Percentiles rank a stretch among this genome's conserved stretches.
These are phyloP conservation scores for Oryzias javanicus DNA, from an alignment of 2,113 vertebrate genomes.

Conservation along the genomic window DNA sequence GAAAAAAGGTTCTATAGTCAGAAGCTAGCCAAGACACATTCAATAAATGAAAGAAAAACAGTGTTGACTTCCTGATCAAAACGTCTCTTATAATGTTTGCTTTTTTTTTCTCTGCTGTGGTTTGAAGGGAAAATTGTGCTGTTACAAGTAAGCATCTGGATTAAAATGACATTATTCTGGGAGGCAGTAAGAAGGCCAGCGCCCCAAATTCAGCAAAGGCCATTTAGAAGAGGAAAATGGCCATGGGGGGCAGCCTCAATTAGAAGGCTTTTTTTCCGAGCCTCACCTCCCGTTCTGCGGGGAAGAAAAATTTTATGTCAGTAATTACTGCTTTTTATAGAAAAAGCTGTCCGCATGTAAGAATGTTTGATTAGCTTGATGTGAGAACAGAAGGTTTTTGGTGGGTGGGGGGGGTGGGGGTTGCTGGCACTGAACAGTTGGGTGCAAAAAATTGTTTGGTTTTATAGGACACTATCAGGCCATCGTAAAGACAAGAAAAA, in stretches of 20 bases:
- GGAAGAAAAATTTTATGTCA: conserved; percentile 53
- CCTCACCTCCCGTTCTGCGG: conserved; percentile 41
- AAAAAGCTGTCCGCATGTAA: conserved; percentile 32
- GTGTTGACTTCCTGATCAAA: no score
- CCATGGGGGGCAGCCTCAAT: conserved; percentile 52
- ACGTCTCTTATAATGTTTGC: not conserved
- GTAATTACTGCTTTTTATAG: conserved; percentile 70
- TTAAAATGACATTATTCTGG: conserved; percentile 29
- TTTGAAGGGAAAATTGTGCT: conserved; percentile 8
- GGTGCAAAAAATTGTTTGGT: conserved; percentile 29
- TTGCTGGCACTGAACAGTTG: conserved; percentile 17
- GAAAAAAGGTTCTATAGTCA: conserved; percentile 1
- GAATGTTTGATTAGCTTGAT: conserved; percentile 57
- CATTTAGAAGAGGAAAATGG: conserved; percentile 35
- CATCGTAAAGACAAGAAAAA: conserved; percentile 40
- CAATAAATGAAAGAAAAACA: not conserved
- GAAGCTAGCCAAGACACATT: not conserved
- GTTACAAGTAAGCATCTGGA: conserved; percentile 28
- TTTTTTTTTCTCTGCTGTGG: conserved; percentile 22
- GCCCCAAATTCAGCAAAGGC: conserved; percentile 38
- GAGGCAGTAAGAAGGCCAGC: conserved; percentile 27
- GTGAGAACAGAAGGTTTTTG: conserved; percentile 56
- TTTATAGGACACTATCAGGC: conserved; percentile 46
- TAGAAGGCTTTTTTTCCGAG: conserved; percentile 52
- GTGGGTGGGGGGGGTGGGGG: conserved; percentile 11